Base-by-base conservation (phyloP, 2,113 vertebrate species). In the Azemiops feae region DNA sequence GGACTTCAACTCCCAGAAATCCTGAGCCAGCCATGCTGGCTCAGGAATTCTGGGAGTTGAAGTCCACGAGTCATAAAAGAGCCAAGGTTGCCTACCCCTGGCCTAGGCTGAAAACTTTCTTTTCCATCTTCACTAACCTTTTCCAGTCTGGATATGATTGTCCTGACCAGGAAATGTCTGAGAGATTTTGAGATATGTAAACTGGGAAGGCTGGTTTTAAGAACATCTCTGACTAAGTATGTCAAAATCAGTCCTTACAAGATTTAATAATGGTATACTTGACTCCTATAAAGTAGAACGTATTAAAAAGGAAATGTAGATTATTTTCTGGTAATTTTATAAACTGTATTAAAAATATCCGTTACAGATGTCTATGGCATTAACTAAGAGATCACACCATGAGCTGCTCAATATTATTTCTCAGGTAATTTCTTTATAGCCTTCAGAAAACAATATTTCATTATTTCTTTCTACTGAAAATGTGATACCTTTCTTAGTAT, bases 391-490 rank as follows among this genome's bases (percentile, higher is more conserved):
- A 81, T 0, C 0, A 30, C 0, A 30, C 25, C 16, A 30, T 30
- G 52, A 53, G 3, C 7, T 54, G 12, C 23, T 85, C 34, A 85
- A 30, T 53, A 45, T 50, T 85, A 39, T 91, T 7, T 85, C 90
- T 85, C 30, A 43, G 74, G 45, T 57, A 86, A 91, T 91, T 54
- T 58, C 81, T 58, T 22, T 91, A 58, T 91, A 86, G 58, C 53
- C 25, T 53, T 86, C 18, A 58, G 91, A 54, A 85, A 91, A 58
- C 54, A n/a, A 34, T 90, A 45, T 86, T 91, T 87, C 54, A 58
- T 91, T 86, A 91, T 34, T 88, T 23, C n/a, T 87, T 96, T 58
- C 74, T 9, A 57, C 45, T 87, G 54, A 85, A 93, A 91, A 92
- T 93, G 43, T 55, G 88, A 4, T 93, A 43, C 92, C 0, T 3